These are phyloP conservation scores for Lycophotia porphyrea DNA, from an alignment of 2,888 invertebrate species.

Conservation along the genomic window DNA sequence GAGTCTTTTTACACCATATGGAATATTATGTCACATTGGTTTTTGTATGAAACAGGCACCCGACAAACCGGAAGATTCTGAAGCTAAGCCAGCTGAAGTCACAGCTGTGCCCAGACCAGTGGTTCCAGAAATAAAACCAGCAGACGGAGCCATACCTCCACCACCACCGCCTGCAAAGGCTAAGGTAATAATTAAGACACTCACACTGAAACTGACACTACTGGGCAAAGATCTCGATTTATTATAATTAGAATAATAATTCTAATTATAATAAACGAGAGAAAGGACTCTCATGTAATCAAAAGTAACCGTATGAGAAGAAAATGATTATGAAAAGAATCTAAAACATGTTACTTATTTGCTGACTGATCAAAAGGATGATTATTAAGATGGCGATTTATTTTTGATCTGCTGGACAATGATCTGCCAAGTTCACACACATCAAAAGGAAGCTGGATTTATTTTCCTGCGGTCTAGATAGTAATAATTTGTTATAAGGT, in stretches of 20 bases:
- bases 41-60: conserved; percentile 46
- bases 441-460: not conserved
- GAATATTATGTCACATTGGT: not conserved
- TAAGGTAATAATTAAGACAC: conserved; percentile 68
- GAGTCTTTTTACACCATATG: too few relatives aligned
- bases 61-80: conserved; percentile 63
- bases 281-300: not conserved
- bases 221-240: not conserved
- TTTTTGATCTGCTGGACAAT: too few relatives aligned
- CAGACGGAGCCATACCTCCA: conserved; percentile 87
- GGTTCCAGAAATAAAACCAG: conserved; percentile 83
- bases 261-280: too few relatives aligned
- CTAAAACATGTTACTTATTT: not conserved
- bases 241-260: too few relatives aligned
- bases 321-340: not conserved
- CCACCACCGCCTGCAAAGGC: conserved; percentile 82
- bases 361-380: not conserved
- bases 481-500: not conserved
- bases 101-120: conserved; percentile 86
- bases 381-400: too few relatives aligned
- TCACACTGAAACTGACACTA: not conserved
- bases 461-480: not conserved
- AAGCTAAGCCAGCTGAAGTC: conserved; percentile 73
- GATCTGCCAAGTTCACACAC: too few relatives aligned
- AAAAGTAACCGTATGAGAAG: not conserved